A percentile compares a stretch with the other conserved stretches of the same genome.
These are phyloP conservation scores for Odontomyia ornata DNA, from an alignment of 2,888 invertebrate species.

Conservation along the genomic window DNA sequence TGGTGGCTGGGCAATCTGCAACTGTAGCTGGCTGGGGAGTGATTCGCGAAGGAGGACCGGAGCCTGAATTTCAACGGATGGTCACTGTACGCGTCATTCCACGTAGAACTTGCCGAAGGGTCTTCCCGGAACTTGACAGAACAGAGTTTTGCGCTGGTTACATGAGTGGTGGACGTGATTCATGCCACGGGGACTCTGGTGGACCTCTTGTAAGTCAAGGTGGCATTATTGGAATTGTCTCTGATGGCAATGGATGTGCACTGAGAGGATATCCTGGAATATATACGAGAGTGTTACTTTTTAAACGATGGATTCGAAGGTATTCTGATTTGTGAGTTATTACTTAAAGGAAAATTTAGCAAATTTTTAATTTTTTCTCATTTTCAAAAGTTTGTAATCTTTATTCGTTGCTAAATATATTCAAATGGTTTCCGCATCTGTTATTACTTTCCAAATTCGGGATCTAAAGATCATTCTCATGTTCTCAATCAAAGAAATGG, in stretches of 20 bases:
- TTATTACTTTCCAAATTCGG: too few relatives aligned
- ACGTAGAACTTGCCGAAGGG: neutral
- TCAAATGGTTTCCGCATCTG: too few relatives aligned
- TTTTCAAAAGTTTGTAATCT: too few relatives aligned
- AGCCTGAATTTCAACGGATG: neutral
- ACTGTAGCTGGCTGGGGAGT: constrained; percentile 21
- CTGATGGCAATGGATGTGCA: constrained; percentile 61
- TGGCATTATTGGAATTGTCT: constrained; percentile 55
- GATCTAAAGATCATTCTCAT: too few relatives aligned
- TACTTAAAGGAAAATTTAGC: too few relatives aligned
- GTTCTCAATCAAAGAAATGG: too few relatives aligned
- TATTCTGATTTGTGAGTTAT: neutral
- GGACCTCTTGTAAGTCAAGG: constrained; percentile 54
- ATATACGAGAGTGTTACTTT: constrained; percentile 58
- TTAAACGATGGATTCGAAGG: constrained; percentile 14
- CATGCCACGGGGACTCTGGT: constrained; percentile 44
- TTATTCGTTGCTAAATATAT: too few relatives aligned
- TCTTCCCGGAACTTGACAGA: neutral
- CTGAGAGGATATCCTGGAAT: constrained; percentile 60
- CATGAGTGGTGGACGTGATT: neutral
- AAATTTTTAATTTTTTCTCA: too few relatives aligned
- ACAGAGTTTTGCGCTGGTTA: constrained; percentile 29
- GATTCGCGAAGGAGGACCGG: neutral
- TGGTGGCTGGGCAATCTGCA: neutral
- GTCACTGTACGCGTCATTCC: neutral